Conservation (phyloP, 2,113 vertebrate species). For the Corythornis cristatus region DNA sequence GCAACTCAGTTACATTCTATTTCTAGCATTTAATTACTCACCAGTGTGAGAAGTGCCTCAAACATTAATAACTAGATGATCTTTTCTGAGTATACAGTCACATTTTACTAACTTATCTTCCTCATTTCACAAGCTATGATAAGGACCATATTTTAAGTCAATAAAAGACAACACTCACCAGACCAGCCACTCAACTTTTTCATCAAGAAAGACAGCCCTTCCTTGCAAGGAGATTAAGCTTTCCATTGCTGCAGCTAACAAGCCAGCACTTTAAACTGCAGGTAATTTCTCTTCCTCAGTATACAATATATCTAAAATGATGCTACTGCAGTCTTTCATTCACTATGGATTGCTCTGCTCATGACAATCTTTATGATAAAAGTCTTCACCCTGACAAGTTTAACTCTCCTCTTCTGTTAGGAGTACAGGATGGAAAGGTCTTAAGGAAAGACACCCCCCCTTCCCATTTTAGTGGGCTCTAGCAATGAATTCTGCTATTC, state of each 20-base stretch:
- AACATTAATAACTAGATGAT: neutral
- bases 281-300: neutral
- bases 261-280: neutral
- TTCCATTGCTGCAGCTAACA: constrained; percentile 36
- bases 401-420: neutral
- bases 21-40: neutral
- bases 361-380: neutral
- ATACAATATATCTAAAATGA: neutral
- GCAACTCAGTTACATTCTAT: neutral
- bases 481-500: constrained; percentile 20
- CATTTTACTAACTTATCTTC: neutral
- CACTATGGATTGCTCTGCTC: neutral
- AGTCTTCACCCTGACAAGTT: neutral
- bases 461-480: neutral
- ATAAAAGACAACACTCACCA: constrained; percentile 54
- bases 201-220: constrained; percentile 35
- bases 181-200: constrained; percentile 52
- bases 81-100: neutral
- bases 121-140: neutral
- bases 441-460: constrained; percentile 7
- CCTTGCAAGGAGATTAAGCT: constrained; percentile 51
- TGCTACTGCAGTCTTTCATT: neutral
- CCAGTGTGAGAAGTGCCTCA: neutral
- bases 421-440: neutral
- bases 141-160: neutral